Base-by-base conservation (phyloP, 2,888 invertebrate species). In the Drosophila koepferae region DNA sequence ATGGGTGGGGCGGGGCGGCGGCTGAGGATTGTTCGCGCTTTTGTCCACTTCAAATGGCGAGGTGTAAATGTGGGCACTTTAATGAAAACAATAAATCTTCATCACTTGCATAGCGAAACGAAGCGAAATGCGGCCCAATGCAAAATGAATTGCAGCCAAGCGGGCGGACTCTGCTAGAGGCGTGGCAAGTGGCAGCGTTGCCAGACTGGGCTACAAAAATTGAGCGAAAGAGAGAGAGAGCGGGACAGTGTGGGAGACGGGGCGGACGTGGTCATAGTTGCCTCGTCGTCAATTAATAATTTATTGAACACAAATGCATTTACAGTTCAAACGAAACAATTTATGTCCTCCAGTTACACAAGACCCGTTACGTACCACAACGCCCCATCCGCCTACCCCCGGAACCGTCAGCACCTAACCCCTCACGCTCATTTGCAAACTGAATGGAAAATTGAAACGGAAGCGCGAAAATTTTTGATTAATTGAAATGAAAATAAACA, bases 41-140 rank as follows among this genome's bases (percentile, higher is more conserved):
- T 60, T 36, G 62, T 23, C 72, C 78, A 67, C 71, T 67, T 66
- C 63, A 67, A 77, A 75, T 66, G 84, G 51, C 51, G 72, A 86
- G 86, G 90, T 86, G 86, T 74, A 77, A 90, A 90, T 81, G 89
- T 82, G 89, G 73, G 55, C 79, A 88, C 78, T 88, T 80, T 75
- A 88, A 88, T 88, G 81, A 88, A 80, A 77, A 74, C 89, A 86
- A 86, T 90, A 86, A 86, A 86, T 86, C 86, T 88, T 82, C 83
- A 90, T 86, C 87, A 87, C 74, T 66, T 28, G 64, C 67, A 64
- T 46, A 54, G 36, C 53, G 62, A 75, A 70, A 10, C 51, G 34
- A 51, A 34, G 56, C 70, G 72, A 67, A 82, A 64, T 68, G 80
- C 70, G 72, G 54, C 55, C 62, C 63, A 82, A 86, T 76, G 71